phyloP scores from a whole-genome alignment of 30 jellyfish, hydroid and myxozoan genomes.

The Rhopilema esculentum region DNA sequence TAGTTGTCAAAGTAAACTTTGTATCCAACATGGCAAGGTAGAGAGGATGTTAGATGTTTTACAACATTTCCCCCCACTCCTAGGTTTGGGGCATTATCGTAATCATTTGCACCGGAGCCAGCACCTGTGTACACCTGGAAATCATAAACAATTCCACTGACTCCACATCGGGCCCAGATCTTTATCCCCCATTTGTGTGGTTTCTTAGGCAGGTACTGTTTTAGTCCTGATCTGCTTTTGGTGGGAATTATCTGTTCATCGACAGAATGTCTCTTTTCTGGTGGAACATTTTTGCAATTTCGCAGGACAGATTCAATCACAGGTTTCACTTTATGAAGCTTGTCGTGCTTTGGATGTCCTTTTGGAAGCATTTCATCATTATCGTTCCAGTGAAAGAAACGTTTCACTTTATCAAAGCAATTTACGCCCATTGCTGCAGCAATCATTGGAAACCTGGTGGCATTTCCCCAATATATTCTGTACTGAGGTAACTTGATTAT shows the following conservation, averaged over 20 bases:
- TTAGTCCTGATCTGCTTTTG: constrained; percentile 5
- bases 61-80: constrained; percentile 41
- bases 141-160: constrained; percentile 40
- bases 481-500: constrained; percentile 9
- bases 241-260: constrained; percentile 62
- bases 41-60: background rate
- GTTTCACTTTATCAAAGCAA: constrained; percentile 23
- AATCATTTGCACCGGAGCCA: background rate
- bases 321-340: background rate
- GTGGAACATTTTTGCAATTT: constrained; percentile 5
- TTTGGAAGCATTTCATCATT: background rate
- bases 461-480: constrained; percentile 32
- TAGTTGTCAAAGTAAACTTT: constrained; percentile 31
- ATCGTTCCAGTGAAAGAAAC: constrained; percentile 15
- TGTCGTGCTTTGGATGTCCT: background rate
- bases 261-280: constrained; percentile 6
- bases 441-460: background rate
- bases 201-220: constrained; percentile 41
- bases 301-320: background rate
- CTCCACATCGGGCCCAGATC: constrained; percentile 60
- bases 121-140: background rate
- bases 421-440: constrained; percentile 24
- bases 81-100: background rate
- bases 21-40: constrained; percentile 15
- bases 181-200: constrained; percentile 60